Evolutionary conservation across 2,888 invertebrate genomes (phyloP).

Genomic region (Imbricaverruca yamaguchii): DNA sequence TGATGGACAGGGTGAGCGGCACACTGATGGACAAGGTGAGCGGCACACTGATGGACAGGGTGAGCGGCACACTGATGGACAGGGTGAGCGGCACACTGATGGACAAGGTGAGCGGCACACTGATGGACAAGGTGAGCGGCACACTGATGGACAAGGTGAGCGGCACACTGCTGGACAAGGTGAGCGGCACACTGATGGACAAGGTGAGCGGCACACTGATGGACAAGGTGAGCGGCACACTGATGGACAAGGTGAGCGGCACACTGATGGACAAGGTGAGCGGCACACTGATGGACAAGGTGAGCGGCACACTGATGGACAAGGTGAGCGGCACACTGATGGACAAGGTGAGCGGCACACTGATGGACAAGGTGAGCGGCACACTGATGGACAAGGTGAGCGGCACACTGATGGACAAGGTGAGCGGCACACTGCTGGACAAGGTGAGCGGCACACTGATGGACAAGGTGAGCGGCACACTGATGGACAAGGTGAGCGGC

Average conservation of each 20-base stretch:
- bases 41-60: background rate
- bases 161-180: slow-evolving; percentile 1
- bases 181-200: background rate
- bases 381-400: background rate
- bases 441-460: background rate
- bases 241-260: background rate
- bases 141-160: too few relatives aligned
- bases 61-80: background rate
- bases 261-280: background rate
- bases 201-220: background rate
- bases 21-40: background rate
- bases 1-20: background rate
- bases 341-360: background rate
- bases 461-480: background rate
- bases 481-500: background rate
- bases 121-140: background rate
- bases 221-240: background rate
- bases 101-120: background rate
- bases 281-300: background rate
- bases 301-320: background rate
- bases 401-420: too few relatives aligned
- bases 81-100: background rate
- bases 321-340: background rate
- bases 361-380: background rate
- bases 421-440: background rate